Base-by-base conservation (phyloP, 2,888 invertebrate genomes). In the Aromia moschata region DNA sequence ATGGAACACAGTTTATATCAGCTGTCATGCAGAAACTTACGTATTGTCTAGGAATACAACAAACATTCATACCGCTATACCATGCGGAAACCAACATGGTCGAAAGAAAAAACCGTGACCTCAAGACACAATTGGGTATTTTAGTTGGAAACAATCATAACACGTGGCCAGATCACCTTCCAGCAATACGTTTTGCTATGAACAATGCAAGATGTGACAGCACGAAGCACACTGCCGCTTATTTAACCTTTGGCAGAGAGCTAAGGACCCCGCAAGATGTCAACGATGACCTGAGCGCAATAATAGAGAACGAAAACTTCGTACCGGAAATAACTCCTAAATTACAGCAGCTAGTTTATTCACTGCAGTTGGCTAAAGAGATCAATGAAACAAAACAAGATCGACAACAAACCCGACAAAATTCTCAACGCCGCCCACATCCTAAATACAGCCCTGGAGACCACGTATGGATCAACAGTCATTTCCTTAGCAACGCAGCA, bases 171-270 rank as follows among this genome's bases (percentile, higher is more conserved):
- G 49, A 47, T 7, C 51, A 59, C 14, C 36, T 65, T 3, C 54
- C 61, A 1, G 25, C 38, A 14, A 43, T 70, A 1, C 57, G 79
- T 0, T 81, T 80, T 47, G 77, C 78, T 0, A 76, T 80, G 72
- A 81, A 80, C 41, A 73, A 76, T 0, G 68, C 1, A 10, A 2
- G 9, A 5, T 56, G 63, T 37, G 14, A 53, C 10, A 49, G 46
- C 18, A 65, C 63, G 1, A 73, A 73, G 0, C 67, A 62, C 12
- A 67, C 75, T 0, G 66, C 79, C 1, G 77, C 79, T 0, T 78
- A 67, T 31, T 40, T 79, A 1, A 54, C 41, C 2, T 61, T 52
- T 11, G 63, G 43, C 2, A 16, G 55, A 40, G 54, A 63, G 25
- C 12, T 62, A 11, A 40, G 58, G 9, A 38, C 59, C 15, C 55